Evolutionary conservation across 2,797 vertebrate genomes (phyloP), one percentile per base, ranked within the genome.

Genomic region (Neostethus bicornis): DNA sequence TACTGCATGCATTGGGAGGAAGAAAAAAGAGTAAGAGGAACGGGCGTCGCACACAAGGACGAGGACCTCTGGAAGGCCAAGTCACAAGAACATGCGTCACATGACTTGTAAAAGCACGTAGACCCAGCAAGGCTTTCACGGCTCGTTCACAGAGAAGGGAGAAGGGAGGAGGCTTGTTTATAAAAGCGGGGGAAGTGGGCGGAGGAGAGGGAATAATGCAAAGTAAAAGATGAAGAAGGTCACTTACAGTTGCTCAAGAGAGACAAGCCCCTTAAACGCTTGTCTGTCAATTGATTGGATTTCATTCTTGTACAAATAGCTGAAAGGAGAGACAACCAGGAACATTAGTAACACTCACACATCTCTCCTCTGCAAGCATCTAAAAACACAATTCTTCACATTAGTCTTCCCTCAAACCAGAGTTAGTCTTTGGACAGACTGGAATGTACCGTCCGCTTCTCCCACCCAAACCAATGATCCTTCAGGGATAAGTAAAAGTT

Each of bases 271-370:
- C 92, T 95, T 96, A 96, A 99, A 99, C 80, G 97, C 96, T 92
- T 98, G 94, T 93, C 95, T 96, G 96, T 98, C 96, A 94, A 99
- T 95, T 92, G 97, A 92, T 92, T 98, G 96, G 95, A 99, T 99
- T 95, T 99, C 97, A 95, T 99, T 99, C 96, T 99, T 99, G 97
- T 99, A 99, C 94, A 99, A 94, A 95, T 99, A 99, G 94, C 97
- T 99, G 96, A 90, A 96, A 95, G 90, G 92, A 96, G 93, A 96
- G 93, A 98, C 89, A 94, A 90, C 93, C 90, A 92, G 89, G 86
- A 83, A 88, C 84, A 90, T 97, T 96, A 96, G 94, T 92, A 87
- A 91, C 69, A 91, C 84, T 87, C 84, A 91, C 83, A 69, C 85
- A n/a, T n/a, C n/a, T n/a, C n/a, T n/a, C n/a, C n/a, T n/a, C n/a